A percentile compares a stretch with the other conserved stretches of the same genome.
These are phyloP conservation scores for Lasioglossum baleicum DNA, from an alignment of 1,140 invertebrate genomes.

Conservation along the genomic window DNA sequence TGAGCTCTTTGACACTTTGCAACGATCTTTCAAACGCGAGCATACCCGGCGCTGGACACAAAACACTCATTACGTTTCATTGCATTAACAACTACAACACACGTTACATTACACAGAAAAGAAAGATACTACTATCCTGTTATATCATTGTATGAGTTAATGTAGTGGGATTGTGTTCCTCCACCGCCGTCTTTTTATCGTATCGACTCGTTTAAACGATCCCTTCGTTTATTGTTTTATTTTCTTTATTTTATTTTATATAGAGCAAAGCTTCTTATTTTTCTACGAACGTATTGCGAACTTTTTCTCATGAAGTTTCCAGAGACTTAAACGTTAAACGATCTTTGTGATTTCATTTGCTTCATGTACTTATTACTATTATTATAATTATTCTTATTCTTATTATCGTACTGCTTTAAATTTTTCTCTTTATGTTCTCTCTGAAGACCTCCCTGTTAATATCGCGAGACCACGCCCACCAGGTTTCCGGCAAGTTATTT, in stretches of 20 bases:
- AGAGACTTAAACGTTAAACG: conserved; percentile 42
- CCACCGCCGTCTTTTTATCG: background rate
- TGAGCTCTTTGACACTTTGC: background rate
- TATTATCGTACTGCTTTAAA: background rate
- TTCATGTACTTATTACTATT: conserved; percentile 20
- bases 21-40: background rate
- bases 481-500: background rate
- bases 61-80: conserved; percentile 11
- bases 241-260: conserved; percentile 6
- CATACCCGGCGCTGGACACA: background rate
- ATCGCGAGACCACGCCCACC: no score
- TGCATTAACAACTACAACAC: conserved; percentile 14
- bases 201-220: conserved; percentile 8
- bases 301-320: conserved; percentile 37
- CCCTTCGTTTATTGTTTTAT: background rate
- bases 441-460: background rate
- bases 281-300: conserved; percentile 38
- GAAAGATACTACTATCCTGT: conserved; percentile 26
- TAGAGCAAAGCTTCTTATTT: conserved; percentile 41
- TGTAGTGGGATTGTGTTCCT: conserved; percentile 25
- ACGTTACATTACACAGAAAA: conserved; percentile 33
- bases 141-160: conserved; percentile 28
- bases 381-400: background rate
- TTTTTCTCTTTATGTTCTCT: background rate
- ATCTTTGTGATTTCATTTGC: conserved; percentile 30